phyloP scores from a whole-genome alignment of 2,113 vertebrate species.

The Lycaon pictus region DNA sequence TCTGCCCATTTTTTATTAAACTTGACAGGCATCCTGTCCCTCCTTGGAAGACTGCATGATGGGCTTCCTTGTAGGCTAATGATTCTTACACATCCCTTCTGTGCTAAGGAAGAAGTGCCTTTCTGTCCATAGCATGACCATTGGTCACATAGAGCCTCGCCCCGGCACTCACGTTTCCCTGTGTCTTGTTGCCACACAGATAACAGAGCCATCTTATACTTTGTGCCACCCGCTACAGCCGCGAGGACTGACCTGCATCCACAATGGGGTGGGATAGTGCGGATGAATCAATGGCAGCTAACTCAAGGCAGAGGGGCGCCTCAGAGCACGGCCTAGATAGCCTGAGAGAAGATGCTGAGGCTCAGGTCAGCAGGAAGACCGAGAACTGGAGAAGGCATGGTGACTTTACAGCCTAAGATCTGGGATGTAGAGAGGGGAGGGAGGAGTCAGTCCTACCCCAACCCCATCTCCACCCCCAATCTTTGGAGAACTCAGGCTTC shows the following conservation, averaged over 20 bases:
- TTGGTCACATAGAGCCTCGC: not conserved
- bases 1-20: not conserved
- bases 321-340: not conserved
- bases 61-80: not conserved
- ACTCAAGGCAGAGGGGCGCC: not conserved
- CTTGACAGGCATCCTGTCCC: not conserved
- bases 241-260: not conserved
- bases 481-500: not conserved
- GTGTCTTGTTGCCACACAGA: not conserved
- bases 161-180: not conserved
- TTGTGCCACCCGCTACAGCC: not conserved
- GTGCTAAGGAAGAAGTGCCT: not conserved
- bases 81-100: not conserved
- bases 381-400: too few relatives aligned
- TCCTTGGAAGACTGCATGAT: not conserved
- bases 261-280: not conserved
- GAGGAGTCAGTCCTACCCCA: not conserved
- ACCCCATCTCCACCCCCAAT: too few relatives aligned
- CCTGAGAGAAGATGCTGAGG: not conserved
- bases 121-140: not conserved
- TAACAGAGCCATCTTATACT: accelerated
- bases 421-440: not conserved
- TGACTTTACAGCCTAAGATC: not conserved
- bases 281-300: not conserved
- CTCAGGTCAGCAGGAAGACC: not conserved